Evolutionary conservation across 2,113 vertebrate species (phyloP).

Genomic region (Elanoides forficatus): DNA sequence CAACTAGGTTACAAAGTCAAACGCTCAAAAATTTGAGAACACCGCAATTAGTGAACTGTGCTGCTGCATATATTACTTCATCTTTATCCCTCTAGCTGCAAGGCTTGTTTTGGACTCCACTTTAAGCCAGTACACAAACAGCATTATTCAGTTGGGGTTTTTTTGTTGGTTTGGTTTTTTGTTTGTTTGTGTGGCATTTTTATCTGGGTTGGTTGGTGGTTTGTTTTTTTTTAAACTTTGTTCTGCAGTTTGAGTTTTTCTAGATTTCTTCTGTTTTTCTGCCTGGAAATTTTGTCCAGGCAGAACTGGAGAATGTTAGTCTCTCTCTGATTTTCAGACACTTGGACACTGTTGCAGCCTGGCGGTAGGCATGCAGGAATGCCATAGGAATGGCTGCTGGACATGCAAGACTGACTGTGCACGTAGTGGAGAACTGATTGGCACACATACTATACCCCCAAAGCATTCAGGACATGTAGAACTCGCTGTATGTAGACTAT

Average conservation of each 20-base stretch:
- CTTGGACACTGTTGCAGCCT: background rate
- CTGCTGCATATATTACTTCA: background rate
- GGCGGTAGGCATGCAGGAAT: background rate
- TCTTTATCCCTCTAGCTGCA: background rate
- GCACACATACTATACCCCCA: background rate
- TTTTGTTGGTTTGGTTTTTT: background rate
- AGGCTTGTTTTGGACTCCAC: background rate
- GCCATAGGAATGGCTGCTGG: background rate
- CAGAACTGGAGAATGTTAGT: background rate
- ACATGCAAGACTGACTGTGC: background rate
- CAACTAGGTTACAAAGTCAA: background rate
- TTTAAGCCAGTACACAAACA: background rate
- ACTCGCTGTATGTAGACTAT: background rate
- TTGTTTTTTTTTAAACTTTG: background rate
- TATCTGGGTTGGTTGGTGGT: background rate
- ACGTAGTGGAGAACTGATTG: background rate
- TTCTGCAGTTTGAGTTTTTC: background rate
- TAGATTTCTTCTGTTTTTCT: background rate
- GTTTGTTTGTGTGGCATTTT: accelerated
- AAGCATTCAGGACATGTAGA: background rate
- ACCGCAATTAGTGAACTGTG: background rate
- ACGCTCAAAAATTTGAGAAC: background rate
- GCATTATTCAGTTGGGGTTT: background rate
- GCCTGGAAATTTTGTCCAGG: background rate
- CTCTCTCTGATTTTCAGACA: background rate